Percentiles rank a stretch among this genome's conserved stretches.
phyloP scores from a whole-genome alignment of 2,888 invertebrate genomes.

The Lypha dubia region DNA sequence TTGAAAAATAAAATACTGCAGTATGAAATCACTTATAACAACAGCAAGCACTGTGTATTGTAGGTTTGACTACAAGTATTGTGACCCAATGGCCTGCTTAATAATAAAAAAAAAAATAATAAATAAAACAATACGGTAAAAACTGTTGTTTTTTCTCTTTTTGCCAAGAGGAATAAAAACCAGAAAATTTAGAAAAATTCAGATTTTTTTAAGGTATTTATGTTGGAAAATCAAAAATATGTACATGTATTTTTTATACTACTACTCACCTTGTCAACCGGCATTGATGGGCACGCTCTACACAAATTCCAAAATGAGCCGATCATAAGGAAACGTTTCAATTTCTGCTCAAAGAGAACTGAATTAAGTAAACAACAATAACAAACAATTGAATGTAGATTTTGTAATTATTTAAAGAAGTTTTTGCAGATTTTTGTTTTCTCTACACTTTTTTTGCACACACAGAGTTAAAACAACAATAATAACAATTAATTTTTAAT shows the following conservation, averaged over 20 bases:
- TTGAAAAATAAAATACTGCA: constrained; percentile 72
- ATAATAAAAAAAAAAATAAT: constrained; percentile 32
- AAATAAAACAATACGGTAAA: constrained; percentile 20
- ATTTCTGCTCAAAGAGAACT: constrained; percentile 70
- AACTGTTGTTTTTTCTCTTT: neutral
- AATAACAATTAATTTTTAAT: constrained; percentile 53
- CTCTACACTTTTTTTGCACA: constrained; percentile 38
- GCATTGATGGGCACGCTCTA: constrained; percentile 98
- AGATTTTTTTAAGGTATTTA: constrained; percentile 13
- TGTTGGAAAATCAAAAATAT: neutral
- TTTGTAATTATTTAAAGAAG: constrained; percentile 46
- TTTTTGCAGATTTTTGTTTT: constrained; percentile 21
- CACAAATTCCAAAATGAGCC: constrained; percentile 98
- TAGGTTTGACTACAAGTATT: constrained; percentile 40
- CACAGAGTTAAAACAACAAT: constrained; percentile 60
- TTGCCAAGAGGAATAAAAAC: constrained; percentile 26
- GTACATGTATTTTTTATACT: neutral
- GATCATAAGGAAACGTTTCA: constrained; percentile 89
- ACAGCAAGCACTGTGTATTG: constrained; percentile 42
- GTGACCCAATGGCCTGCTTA: constrained; percentile 74
- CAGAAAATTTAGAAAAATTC: constrained; percentile 19
- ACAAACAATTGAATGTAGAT: constrained; percentile 66
- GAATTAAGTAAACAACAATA: constrained; percentile 71
- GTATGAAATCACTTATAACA: constrained; percentile 74
- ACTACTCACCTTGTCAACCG: constrained; percentile 94